Evolutionary conservation across 35 echinoderm and acorn worm genomes (phyloP), one percentile per base, ranked within the genome.

Genomic region (Strongylocentrotus purpuratus): DNA sequence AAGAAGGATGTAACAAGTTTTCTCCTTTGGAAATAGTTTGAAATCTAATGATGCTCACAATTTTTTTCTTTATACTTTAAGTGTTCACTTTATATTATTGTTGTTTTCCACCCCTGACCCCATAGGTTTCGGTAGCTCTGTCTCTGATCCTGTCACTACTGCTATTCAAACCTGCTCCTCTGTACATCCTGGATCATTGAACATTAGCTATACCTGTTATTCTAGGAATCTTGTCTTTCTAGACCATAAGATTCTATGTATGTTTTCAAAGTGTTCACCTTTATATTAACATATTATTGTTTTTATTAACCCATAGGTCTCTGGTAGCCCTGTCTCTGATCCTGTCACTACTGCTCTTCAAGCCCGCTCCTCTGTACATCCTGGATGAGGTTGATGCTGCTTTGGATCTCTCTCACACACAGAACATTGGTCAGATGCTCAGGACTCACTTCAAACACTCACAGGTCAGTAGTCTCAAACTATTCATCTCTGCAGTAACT

Each of bases 401-500:
- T 32, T 78, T 99, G 95, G 98, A 99, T 95, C 95, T 98, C 50
- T 99, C 98, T 45, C 98, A 99, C 59, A 99, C 98, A n/a, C 98
- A 99, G 58, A 99, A 99, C 91, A 99, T 99, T 86, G 98, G 98
- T 20, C 97, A 98, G 97, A 98, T 99, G 98, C 86, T 99, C 22
- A 93, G 97, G 7, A 99, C 98, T 10, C 98, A 99, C 94, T 99
- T 99, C 96, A 99, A 91, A 87, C 97, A 99, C 50, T 99, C 98
- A 41, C 98, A 99, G 98, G 98, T 99, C 78, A 86, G 94, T 87
- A 33, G 46, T 9, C 4, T 32, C 5, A 59, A 13, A 17, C 52
- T 59, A 14, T 0, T 7, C 52, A 59, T 59, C 17, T 59, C 52
- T 59, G 4, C 11, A 59, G 98, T 97, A 15, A n/a, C n/a, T n/a